Conservation (phyloP, 1,140 invertebrate species). For the Liolophura sinensis region DNA sequence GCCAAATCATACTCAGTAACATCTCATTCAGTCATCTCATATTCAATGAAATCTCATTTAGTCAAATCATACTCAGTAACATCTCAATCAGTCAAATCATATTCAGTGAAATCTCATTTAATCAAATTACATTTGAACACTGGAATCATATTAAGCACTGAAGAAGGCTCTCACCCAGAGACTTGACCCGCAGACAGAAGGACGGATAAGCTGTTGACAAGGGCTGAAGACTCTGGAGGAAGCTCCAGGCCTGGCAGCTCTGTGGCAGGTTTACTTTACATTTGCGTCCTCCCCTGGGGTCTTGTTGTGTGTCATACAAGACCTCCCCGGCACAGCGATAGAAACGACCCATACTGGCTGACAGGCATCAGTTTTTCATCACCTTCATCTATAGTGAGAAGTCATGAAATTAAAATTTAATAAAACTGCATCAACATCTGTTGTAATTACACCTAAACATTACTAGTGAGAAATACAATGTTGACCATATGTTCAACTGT, state of each 20-base stretch:
- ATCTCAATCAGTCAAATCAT: neutral
- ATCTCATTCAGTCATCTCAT: too few relatives aligned
- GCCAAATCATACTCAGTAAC: too few relatives aligned
- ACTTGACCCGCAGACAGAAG: conserved; percentile 51
- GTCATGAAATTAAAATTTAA: too few relatives aligned
- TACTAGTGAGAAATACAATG: too few relatives aligned
- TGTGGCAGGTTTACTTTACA: conserved; percentile 47
- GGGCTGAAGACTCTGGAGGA: conserved; percentile 48
- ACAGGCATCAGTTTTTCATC: too few relatives aligned
- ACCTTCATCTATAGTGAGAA: too few relatives aligned
- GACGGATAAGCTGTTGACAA: conserved; percentile 47
- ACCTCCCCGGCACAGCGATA: conserved; percentile 53
- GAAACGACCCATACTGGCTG: conserved; percentile 16
- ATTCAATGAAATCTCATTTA: too few relatives aligned
- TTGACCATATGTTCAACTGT: too few relatives aligned
- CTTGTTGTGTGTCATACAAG: conserved; percentile 38
- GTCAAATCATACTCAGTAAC: too few relatives aligned
- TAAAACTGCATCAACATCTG: too few relatives aligned
- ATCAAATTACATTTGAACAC: neutral
- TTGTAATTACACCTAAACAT: too few relatives aligned
- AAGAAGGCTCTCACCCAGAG: conserved; percentile 41
- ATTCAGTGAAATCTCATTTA: too few relatives aligned
- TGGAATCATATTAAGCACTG: neutral
- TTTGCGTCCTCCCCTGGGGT: conserved; percentile 41
- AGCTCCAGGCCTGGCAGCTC: conserved; percentile 50